A percentile compares a stretch with the other conserved stretches of the same genome.
Evolutionary conservation across 2,888 invertebrate species (phyloP).

Genomic region (Drosophila kambysellisi): DNA sequence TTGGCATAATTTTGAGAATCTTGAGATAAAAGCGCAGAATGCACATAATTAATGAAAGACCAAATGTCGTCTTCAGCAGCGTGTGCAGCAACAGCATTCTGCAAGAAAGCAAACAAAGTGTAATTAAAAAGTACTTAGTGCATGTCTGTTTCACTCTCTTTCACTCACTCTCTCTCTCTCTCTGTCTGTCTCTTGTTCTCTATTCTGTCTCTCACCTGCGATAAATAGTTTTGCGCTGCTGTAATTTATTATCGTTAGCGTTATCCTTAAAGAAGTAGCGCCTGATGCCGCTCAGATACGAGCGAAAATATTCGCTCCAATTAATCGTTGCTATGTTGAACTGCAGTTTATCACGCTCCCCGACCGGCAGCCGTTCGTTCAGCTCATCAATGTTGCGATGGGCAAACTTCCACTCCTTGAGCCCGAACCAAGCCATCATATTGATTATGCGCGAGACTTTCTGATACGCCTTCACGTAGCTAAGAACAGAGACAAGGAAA

Average conservation of each 20-base stretch:
- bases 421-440: slow-evolving; percentile 85
- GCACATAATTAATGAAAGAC: slow-evolving; percentile 83
- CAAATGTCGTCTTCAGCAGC: slow-evolving; percentile 83
- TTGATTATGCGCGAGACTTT: slow-evolving; percentile 84
- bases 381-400: slow-evolving; percentile 84
- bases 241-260: slow-evolving; percentile 85
- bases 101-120: slow-evolving; percentile 70
- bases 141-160: slow-evolving; percentile 8
- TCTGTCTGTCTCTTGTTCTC: slow-evolving; percentile 7
- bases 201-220: slow-evolving; percentile 76
- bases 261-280: slow-evolving; percentile 89
- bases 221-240: slow-evolving; percentile 83
- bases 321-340: slow-evolving; percentile 88
- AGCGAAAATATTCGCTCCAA: slow-evolving; percentile 89
- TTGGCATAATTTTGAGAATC: slow-evolving; percentile 80
- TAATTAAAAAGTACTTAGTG: slow-evolving; percentile 82
- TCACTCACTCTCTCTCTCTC: not conserved
- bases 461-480: slow-evolving; percentile 83
- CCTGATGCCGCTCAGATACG: slow-evolving; percentile 89
- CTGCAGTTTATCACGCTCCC: slow-evolving; percentile 79
- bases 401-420: slow-evolving; percentile 84
- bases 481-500: slow-evolving; percentile 36
- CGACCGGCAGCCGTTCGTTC: slow-evolving; percentile 75
- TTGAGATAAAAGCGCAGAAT: slow-evolving; percentile 81
- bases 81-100: slow-evolving; percentile 83